Evolutionary conservation across 2,888 invertebrate genomes (phyloP).

Genomic region (Fragum whitleyi): DNA sequence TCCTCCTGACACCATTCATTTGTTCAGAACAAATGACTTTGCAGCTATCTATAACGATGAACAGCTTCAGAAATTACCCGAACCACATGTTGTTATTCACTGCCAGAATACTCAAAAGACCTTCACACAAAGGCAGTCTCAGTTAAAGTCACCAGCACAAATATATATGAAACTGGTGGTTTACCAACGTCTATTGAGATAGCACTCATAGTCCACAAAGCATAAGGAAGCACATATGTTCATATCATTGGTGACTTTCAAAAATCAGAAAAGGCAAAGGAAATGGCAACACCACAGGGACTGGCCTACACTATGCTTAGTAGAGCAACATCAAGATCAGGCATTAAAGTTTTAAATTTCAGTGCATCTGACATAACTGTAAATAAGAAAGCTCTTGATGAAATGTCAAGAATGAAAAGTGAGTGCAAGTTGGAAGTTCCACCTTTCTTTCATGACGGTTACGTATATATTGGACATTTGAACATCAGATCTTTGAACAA

Average conservation of each 20-base stretch:
- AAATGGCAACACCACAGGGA: no score
- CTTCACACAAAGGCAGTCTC: conserved; percentile 29
- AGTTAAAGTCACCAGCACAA: conserved; percentile 25
- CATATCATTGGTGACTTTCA: conserved; percentile 36
- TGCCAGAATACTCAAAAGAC: conserved; percentile 36
- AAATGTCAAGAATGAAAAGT: conserved; percentile 42
- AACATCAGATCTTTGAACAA: conserved; percentile 40
- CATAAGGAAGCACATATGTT: conserved; percentile 44
- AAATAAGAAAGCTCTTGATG: conserved; percentile 32
- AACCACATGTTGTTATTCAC: conserved; percentile 28
- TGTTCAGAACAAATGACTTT: conserved; percentile 28
- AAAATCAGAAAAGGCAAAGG: neutral
- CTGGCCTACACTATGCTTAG: conserved; percentile 45
- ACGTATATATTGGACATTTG: conserved; percentile 32
- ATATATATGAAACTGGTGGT: conserved; percentile 37
- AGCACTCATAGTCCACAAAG: conserved; percentile 41
- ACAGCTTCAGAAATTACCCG: conserved; percentile 23
- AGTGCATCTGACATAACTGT: conserved; percentile 37
- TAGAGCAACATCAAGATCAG: conserved; percentile 38
- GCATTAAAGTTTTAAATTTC: conserved; percentile 31
- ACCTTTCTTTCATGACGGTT: conserved; percentile 23
- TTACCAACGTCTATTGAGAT: conserved; percentile 28
- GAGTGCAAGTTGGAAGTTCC: conserved; percentile 35
- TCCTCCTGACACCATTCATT: conserved; percentile 21
- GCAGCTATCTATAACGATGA: conserved; percentile 30